Evolutionary conservation across 35 echinoderm and acorn worm species (phyloP), one percentile per base, ranked within the genome.

Genomic region (Acanthaster planci): DNA sequence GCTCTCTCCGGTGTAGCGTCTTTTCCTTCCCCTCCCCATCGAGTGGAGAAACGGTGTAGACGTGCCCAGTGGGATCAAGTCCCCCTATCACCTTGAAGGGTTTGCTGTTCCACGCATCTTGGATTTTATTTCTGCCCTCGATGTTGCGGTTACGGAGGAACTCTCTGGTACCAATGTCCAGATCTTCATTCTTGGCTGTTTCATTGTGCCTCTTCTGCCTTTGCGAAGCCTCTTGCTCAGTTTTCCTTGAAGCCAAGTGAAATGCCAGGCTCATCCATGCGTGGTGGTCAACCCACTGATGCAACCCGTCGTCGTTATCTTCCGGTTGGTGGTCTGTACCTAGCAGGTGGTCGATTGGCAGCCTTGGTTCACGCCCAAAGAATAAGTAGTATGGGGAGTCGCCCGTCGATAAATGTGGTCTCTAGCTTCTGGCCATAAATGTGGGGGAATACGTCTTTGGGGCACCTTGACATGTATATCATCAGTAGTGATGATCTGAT

Each of bases 321-420:
- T 7, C 27, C 1, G 39, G 4, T 3, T 77, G 22, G 30, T 79
- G 29, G 12, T 22, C 2, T 23, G 76, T 5, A 40, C 92, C 88
- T 10, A 94, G 83, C 1, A 83, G 19, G 51, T 90, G 92, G 34
- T 94, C 84, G 14, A 94, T 82, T 8, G 92, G 92, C 9, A 40
- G n/a, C 32, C 83, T 75, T 2, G 76, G 57, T 51, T 88, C 60
- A 67, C n/a, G 60, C 7, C n/a, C 60, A 67, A 67, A 67, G 50
- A 95, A 87, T 18, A 95, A 78, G 31, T 91, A 88, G 54, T 80
- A 60, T 16, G 89, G 93, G 5, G 89, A 85, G 40, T 91, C 91
- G 7, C 92, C 87, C 8, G 84, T 95, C 2, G 93, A 79, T 19
- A 85, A 84, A 60, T 91, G 93, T 7, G 89, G 83, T 94, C 17